Conservation (phyloP, 2,113 vertebrate species). For the Perognathus longimembris region DNA sequence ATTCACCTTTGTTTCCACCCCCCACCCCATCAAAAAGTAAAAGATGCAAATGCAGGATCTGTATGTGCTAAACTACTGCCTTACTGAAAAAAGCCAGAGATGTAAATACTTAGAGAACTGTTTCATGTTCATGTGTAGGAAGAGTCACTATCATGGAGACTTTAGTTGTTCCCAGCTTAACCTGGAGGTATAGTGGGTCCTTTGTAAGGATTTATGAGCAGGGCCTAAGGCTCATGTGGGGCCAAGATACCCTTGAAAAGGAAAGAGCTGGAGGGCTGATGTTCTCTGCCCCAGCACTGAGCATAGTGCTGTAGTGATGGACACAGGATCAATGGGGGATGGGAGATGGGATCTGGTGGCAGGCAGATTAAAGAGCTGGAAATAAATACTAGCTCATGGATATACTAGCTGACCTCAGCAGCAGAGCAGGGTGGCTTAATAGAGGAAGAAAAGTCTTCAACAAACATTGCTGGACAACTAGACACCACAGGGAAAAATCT, state of each 20-base stretch:
- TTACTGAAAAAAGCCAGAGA: neutral
- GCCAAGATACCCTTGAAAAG: rapidly evolving
- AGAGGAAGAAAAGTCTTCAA: neutral
- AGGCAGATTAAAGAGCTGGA: neutral
- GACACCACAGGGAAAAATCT: neutral
- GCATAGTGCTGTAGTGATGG: neutral
- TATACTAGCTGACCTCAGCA: neutral
- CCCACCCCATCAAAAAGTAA: too few species aligned
- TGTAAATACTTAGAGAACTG: neutral
- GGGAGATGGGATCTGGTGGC: too few species aligned
- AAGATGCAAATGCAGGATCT: neutral
- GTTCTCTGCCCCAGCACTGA: too few species aligned
- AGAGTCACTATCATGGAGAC: neutral
- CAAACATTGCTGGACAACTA: neutral
- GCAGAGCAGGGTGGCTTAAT: neutral
- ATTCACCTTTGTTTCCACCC: too few species aligned
- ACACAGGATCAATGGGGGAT: too few species aligned
- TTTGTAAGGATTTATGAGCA: neutral
- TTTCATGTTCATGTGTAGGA: neutral
- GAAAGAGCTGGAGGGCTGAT: too few species aligned
- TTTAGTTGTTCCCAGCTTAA: neutral
- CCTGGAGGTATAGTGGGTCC: neutral
- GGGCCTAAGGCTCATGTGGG: neutral
- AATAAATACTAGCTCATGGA: too few species aligned
- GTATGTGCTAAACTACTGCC: neutral